A percentile compares a stretch with the other conserved stretches of the same genome.
phyloP scores from a whole-genome alignment of 2,888 invertebrate genomes.

The Ferrisia virgata region DNA sequence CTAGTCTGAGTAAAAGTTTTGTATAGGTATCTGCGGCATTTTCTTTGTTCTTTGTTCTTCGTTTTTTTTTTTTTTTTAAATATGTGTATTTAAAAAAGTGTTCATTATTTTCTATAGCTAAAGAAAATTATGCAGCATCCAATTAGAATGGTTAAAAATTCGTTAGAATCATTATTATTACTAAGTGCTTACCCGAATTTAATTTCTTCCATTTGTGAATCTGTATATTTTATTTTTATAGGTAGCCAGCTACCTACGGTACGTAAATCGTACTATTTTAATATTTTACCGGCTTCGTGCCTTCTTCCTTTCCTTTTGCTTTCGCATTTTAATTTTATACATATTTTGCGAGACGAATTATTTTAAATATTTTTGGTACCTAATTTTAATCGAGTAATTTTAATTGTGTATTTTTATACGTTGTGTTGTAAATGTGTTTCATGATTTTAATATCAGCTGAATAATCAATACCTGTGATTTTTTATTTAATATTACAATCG shows the following conservation, averaged over 20 bases:
- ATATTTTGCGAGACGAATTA: slow-evolving; percentile 5
- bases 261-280: not conserved
- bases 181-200: not conserved
- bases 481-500: not conserved
- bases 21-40: not conserved
- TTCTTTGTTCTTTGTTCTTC: not conserved
- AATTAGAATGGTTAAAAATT: not conserved
- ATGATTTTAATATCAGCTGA: not conserved
- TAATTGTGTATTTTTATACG: not conserved
- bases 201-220: not conserved
- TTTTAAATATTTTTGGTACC: not conserved
- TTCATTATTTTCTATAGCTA: not conserved
- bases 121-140: too few species aligned
- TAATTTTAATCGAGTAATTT: not conserved
- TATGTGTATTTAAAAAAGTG: not conserved
- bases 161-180: not conserved
- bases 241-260: too few species aligned
- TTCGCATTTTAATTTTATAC: not conserved
- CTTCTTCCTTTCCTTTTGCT: slow-evolving; percentile 3
- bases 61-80: too few species aligned
- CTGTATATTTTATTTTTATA: too few species aligned
- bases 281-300: slow-evolving; percentile 24
- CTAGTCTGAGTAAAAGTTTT: not conserved
- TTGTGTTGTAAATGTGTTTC: not conserved
- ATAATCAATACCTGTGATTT: slow-evolving; percentile 18